Conservation (phyloP, 2,888 invertebrate genomes). For the Andrena bucephala region DNA sequence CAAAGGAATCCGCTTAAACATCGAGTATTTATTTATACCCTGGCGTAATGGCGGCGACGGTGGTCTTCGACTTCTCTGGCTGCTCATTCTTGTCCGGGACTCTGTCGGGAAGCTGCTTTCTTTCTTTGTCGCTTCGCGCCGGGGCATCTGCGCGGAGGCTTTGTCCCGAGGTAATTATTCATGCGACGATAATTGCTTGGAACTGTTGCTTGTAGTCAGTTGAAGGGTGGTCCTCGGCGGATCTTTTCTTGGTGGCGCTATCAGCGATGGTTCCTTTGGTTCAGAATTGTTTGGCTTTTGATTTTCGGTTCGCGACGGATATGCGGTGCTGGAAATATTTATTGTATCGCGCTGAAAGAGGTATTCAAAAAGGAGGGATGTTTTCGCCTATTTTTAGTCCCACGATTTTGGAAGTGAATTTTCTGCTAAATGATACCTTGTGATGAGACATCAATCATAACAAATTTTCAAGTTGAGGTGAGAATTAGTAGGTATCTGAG, state of each 20-base stretch:
- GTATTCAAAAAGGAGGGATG: no score
- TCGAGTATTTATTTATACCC: conserved; percentile 24
- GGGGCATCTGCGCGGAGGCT: not conserved
- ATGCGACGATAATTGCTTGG: conserved; percentile 4
- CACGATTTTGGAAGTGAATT: no score
- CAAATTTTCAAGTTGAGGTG: no score
- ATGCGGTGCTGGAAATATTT: no score
- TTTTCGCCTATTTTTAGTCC: no score
- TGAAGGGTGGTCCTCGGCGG: not conserved
- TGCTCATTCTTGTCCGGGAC: not conserved
- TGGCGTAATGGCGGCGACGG: not conserved
- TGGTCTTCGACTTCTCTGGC: not conserved
- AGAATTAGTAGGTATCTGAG: no score
- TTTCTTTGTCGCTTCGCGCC: not conserved
- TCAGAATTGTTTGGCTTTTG: not conserved
- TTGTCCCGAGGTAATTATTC: conserved; percentile 23
- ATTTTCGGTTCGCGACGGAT: not conserved
- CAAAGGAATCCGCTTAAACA: conserved; percentile 42
- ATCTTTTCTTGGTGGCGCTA: not conserved
- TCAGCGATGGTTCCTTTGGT: not conserved
- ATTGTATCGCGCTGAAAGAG: no score
- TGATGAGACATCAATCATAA: no score
- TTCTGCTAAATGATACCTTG: no score
- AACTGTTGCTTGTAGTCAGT: conserved; percentile 7
- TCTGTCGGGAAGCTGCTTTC: conserved; percentile 9